Evolutionary conservation across 64 coral and sea anemone genomes (phyloP).

Genomic region (Acropora tenuis): DNA sequence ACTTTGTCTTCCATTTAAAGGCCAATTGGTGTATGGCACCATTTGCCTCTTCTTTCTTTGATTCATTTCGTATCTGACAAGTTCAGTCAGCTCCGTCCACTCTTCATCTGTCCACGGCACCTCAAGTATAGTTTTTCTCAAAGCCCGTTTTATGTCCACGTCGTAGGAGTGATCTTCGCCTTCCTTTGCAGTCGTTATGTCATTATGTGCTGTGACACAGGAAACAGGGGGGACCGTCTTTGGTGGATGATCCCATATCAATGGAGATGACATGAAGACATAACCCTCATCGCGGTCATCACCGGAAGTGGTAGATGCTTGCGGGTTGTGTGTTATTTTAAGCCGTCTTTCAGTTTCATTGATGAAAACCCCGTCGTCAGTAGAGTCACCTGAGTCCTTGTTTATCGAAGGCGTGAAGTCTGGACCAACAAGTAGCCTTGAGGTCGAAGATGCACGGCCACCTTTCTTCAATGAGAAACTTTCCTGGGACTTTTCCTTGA

Average conservation of each 20-base stretch:
- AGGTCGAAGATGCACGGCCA: background rate
- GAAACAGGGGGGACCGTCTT: too few species aligned
- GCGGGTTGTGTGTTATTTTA: background rate
- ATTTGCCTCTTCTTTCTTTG: background rate
- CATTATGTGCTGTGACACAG: too few species aligned
- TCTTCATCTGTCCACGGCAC: conserved; percentile 9
- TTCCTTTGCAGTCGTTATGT: too few species aligned
- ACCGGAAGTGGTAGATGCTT: background rate
- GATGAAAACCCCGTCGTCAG: background rate
- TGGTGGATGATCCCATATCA: too few species aligned
- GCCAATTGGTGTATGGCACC: background rate
- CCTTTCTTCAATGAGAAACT: background rate
- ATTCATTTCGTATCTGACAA: background rate
- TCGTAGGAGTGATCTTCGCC: background rate
- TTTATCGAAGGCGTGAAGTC: too few species aligned
- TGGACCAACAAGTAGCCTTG: background rate
- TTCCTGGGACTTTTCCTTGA: background rate
- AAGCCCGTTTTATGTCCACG: background rate
- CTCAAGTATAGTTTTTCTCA: conserved; percentile 2
- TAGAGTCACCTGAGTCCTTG: background rate
- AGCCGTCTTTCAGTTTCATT: background rate
- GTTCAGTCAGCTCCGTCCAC: conserved; percentile 13
- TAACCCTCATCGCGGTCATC: background rate
- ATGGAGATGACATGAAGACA: background rate
- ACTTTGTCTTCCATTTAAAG: background rate